Evolutionary conservation across 2,888 invertebrate species (phyloP).

Genomic region (Chrysomela aeneicollis): DNA sequence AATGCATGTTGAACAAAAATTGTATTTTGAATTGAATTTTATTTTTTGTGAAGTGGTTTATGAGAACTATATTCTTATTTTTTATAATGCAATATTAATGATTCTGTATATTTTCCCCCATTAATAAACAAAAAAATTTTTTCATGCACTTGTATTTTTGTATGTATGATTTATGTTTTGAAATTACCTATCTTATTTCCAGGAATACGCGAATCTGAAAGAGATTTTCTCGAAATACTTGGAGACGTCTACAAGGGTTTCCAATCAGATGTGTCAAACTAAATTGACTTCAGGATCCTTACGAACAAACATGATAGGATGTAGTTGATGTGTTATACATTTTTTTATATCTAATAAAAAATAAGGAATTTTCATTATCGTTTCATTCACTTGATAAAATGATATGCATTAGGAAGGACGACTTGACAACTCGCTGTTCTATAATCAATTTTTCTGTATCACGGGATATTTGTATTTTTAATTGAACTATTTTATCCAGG

Average conservation of each 20-base stretch:
- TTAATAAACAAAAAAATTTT: too few relatives aligned
- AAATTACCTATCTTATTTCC: conserved; percentile 20
- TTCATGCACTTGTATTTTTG: neutral
- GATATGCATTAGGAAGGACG: too few relatives aligned
- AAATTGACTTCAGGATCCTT: conserved; percentile 22
- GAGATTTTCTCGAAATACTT: conserved; percentile 70
- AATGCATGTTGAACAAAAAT: too few relatives aligned
- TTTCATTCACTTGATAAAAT: neutral
- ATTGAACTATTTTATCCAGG: too few relatives aligned
- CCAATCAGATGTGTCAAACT: conserved; percentile 63
- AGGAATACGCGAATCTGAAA: conserved; percentile 71
- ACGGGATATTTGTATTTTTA: too few relatives aligned
- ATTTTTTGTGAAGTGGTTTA: too few relatives aligned
- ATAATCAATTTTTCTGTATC: too few relatives aligned
- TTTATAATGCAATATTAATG: too few relatives aligned
- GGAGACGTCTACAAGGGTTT: conserved; percentile 70
- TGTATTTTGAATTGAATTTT: too few relatives aligned
- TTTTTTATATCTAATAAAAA: conserved; percentile 15
- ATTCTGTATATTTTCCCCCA: too few relatives aligned
- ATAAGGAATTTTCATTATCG: neutral
- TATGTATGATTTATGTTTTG: neutral
- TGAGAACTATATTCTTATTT: too few relatives aligned
- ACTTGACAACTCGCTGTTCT: too few relatives aligned
- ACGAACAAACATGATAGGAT: conserved; percentile 17
- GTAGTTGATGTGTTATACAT: conserved; percentile 12